These are phyloP conservation scores for Adelosebastes latens DNA, from an alignment of 2,797 vertebrate genomes.

Conservation along the genomic window DNA sequence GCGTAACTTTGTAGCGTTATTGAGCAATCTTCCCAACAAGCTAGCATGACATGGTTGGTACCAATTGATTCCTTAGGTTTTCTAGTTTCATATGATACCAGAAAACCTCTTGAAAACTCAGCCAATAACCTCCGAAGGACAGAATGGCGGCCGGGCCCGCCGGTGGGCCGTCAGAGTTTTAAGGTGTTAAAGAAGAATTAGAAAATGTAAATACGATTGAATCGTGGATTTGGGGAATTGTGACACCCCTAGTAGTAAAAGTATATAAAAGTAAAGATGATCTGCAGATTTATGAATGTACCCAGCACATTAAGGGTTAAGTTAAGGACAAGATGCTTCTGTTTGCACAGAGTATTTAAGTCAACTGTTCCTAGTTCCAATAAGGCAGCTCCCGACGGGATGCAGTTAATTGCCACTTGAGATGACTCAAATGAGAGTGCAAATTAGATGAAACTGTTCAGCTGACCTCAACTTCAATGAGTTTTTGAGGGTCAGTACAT, in stretches of 20 bases:
- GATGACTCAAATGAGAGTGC: slow-evolving; percentile 41
- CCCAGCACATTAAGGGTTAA: background rate
- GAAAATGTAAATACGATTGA: background rate
- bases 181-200: too few species aligned
- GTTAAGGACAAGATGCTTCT: slow-evolving; percentile 9
- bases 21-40: too few species aligned
- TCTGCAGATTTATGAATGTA: background rate
- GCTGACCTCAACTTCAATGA: slow-evolving; percentile 48
- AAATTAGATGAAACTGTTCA: slow-evolving; percentile 53
- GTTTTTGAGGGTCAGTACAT: slow-evolving; percentile 27
- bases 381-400: slow-evolving; percentile 37
- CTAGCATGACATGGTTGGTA: too few species aligned
- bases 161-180: too few species aligned
- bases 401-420: slow-evolving; percentile 52
- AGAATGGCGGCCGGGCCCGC: too few species aligned
- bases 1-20: too few species aligned
- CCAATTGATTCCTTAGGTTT: too few species aligned
- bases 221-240: background rate
- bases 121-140: too few species aligned
- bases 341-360: slow-evolving; percentile 37
- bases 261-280: background rate
- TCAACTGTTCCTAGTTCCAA: slow-evolving; percentile 25
- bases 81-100: too few species aligned
- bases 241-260: background rate
- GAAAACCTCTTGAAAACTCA: too few species aligned